These are phyloP conservation scores for Aphodius granarius DNA, from an alignment of 2,888 invertebrate genomes.

Conservation along the genomic window DNA sequence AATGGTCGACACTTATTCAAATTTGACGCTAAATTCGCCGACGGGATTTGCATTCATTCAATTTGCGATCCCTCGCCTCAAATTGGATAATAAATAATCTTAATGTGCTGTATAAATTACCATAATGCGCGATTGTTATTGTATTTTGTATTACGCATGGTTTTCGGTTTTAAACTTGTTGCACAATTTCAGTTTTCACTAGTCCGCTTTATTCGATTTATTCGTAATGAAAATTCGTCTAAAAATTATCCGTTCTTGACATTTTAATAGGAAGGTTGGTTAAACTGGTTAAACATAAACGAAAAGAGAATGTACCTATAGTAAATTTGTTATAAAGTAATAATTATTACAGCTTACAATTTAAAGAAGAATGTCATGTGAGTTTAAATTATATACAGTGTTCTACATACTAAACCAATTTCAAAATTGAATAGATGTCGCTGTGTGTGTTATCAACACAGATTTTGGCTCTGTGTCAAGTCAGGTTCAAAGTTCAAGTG, in stretches of 20 bases:
- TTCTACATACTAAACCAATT: too few relatives aligned
- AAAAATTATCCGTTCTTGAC: neutral
- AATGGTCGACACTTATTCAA: neutral
- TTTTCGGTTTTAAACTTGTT: too few relatives aligned
- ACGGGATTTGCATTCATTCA: neutral
- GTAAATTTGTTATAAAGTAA: neutral
- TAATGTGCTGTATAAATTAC: neutral
- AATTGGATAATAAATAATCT: neutral
- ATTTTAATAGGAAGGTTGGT: neutral
- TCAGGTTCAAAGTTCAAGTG: neutral
- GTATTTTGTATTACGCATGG: neutral
- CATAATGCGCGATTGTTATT: neutral
- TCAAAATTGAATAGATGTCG: neutral
- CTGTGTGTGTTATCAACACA: too few relatives aligned
- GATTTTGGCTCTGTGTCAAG: too few relatives aligned
- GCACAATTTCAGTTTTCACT: too few relatives aligned
- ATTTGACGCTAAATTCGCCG: neutral
- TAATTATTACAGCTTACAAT: neutral
- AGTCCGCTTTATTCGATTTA: too few relatives aligned
- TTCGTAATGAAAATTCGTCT: too few relatives aligned
- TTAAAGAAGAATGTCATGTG: neutral
- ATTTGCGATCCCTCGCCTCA: neutral
- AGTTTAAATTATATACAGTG: too few relatives aligned
- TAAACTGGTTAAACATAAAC: neutral
- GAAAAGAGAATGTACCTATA: neutral